A percentile compares a stretch with the other conserved stretches of the same genome.
Conservation (phyloP, 2,888 invertebrate species). For the Agriopis marginaria region DNA sequence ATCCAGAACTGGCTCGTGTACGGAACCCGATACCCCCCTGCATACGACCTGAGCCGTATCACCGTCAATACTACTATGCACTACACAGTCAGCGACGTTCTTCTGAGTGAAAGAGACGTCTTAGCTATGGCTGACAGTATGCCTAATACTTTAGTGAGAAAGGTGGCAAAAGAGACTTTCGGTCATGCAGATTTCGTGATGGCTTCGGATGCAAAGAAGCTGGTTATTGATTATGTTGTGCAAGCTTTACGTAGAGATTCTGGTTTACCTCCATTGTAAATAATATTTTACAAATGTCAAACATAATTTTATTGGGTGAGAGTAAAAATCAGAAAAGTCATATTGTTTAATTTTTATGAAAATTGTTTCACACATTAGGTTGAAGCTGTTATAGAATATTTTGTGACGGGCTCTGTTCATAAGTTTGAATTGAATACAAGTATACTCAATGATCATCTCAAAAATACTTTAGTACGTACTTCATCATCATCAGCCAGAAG, state of each 20-base stretch:
- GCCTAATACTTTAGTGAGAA: constrained; percentile 60
- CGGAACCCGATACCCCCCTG: constrained; percentile 57
- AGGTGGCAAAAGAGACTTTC: constrained; percentile 62
- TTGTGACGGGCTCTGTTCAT: constrained; percentile 13
- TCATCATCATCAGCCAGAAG: no score
- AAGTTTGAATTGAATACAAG: not conserved
- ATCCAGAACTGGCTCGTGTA: constrained; percentile 58
- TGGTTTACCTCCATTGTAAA: constrained; percentile 13
- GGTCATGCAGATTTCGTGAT: constrained; percentile 62
- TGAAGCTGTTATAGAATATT: not conserved
- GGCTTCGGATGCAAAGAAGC: constrained; percentile 62
- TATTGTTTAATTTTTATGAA: not conserved
- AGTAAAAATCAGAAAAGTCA: not conserved
- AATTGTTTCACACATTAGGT: not conserved
- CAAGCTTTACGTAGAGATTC: constrained; percentile 47
- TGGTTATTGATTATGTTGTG: constrained; percentile 67
- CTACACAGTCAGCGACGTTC: constrained; percentile 61
- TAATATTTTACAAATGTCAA: not conserved
- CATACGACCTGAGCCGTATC: constrained; percentile 62
- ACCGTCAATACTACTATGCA: constrained; percentile 65
- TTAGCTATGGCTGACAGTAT: constrained; percentile 65
- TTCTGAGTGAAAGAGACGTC: constrained; percentile 66
- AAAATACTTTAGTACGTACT: no score
- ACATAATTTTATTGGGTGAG: not conserved
- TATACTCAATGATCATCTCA: no score